phyloP scores from a whole-genome alignment of 2,797 vertebrate species.

The Chloroceryle inda region DNA sequence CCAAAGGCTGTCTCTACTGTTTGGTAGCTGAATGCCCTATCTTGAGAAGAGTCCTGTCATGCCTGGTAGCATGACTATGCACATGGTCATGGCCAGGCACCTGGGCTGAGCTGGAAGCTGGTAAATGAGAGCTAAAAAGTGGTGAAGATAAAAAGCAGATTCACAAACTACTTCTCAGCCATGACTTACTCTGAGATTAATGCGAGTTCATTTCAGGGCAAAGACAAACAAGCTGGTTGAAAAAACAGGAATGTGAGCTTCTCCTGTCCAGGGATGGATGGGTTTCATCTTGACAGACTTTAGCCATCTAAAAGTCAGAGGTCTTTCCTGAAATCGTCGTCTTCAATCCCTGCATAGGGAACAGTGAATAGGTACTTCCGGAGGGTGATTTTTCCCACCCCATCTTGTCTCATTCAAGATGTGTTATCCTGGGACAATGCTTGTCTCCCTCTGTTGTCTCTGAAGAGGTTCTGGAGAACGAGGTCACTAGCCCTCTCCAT shows the following conservation, averaged over 20 bases:
- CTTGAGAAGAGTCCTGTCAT: neutral
- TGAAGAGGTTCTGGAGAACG: neutral
- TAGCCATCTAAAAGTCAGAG: slow-evolving; percentile 7
- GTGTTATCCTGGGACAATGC: neutral
- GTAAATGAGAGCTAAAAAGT: slow-evolving; percentile 28
- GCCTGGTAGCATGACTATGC: neutral
- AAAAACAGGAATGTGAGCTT: slow-evolving; percentile 37
- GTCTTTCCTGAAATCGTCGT: neutral
- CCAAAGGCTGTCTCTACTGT: neutral
- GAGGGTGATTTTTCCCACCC: neutral
- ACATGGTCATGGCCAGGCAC: neutral
- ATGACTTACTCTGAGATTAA: slow-evolving; percentile 32
- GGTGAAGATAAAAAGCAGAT: slow-evolving; percentile 59
- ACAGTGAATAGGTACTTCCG: neutral
- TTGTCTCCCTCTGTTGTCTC: neutral
- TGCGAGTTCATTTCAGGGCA: slow-evolving; percentile 55
- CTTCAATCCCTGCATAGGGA: neutral
- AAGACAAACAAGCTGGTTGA: slow-evolving; percentile 52
- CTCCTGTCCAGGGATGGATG: slow-evolving; percentile 52
- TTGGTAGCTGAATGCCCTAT: neutral
- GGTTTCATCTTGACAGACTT: slow-evolving; percentile 42
- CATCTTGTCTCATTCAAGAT: neutral
- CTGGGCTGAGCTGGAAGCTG: neutral
- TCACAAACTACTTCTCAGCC: slow-evolving; percentile 29
- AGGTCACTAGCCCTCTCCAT: neutral